Base-by-base conservation (phyloP, 2,797 vertebrate genomes). In the Meda fulgida region DNA sequence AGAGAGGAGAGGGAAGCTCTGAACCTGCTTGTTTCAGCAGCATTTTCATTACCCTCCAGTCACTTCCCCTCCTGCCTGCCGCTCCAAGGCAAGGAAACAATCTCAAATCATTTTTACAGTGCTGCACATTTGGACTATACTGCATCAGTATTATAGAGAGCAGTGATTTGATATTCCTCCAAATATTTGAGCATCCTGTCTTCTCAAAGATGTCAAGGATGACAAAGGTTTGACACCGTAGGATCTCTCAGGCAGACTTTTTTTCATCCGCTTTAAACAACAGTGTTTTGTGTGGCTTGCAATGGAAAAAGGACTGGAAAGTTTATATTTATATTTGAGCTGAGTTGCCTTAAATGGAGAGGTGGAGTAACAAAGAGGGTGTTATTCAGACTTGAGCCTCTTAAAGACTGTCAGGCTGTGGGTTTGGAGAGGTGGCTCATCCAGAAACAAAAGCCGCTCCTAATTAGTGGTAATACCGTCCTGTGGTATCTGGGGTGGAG, bases 381-480 rank as follows among this genome's bases (percentile, higher is more conserved):
- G 87, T 85, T 81, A 79, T 84, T 88, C 73, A 53, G 80, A 80
- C 73, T 89, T 86, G 87, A 89, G 73, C 80, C 89, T 78, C 90
- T 43, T 79, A 84, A 86, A 84, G 72, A 58, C 87, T 88, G 86
- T 87, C 36, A 66, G 84, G 40, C 85, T 86, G 83, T 81, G 36
- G 36, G 67, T 91, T 80, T 87, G 83, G 86, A 90, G 87, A 91
- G 87, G 85, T 78, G 85, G 91, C 90, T 86, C 85, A 90, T 89
- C 85, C 89, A 89, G 91, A 93, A 94, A 91, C 91, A 90, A 93
- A 92, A 92, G 84, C 87, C 88, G 53, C 88, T 91, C 88, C 92
- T 93, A 94, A 94, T 94, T 92, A 92, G 91, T 90, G 91, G 90
- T 93, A 93, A 93, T 92, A 89, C 88, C 92, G 89, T 92, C 93